phyloP scores from a whole-genome alignment of 1,140 invertebrate genomes.

The Stegodyphus dumicola region DNA sequence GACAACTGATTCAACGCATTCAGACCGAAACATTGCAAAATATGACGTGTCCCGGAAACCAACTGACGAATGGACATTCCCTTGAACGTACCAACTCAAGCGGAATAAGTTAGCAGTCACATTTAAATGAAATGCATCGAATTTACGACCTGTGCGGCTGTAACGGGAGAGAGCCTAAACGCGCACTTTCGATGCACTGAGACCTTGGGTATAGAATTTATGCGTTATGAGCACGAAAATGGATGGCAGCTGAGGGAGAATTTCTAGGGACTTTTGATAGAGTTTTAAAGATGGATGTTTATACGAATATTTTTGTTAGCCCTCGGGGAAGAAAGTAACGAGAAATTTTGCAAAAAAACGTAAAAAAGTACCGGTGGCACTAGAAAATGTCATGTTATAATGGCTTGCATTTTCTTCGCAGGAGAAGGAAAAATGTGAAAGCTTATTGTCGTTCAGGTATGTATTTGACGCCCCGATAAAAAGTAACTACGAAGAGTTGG shows the following conservation, averaged over 20 bases:
- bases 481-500: too few relatives aligned
- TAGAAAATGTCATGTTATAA: background rate
- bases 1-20: too few relatives aligned
- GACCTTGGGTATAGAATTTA: slow-evolving; percentile 22
- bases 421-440: slow-evolving; percentile 4
- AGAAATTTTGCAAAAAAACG: slow-evolving; percentile 12
- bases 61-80: slow-evolving; percentile 44
- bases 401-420: background rate
- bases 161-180: slow-evolving; percentile 18
- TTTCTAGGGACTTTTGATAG: slow-evolving; percentile 40
- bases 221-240: slow-evolving; percentile 26
- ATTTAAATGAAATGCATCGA: slow-evolving; percentile 51
- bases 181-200: slow-evolving; percentile 6
- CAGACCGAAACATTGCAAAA: background rate
- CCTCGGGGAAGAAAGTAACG: background rate
- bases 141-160: slow-evolving; percentile 29
- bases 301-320: slow-evolving; percentile 34
- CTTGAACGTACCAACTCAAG: slow-evolving; percentile 25
- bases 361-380: slow-evolving; percentile 12
- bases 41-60: slow-evolving; percentile 30
- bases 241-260: slow-evolving; percentile 26
- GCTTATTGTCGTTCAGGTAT: background rate
- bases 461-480: background rate
- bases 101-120: slow-evolving; percentile 55
- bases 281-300: slow-evolving; percentile 46